Percentiles rank a stretch among this genome's conserved stretches.
Evolutionary conservation across 2,888 invertebrate species (phyloP).

Genomic region (Euphydryas editha): DNA sequence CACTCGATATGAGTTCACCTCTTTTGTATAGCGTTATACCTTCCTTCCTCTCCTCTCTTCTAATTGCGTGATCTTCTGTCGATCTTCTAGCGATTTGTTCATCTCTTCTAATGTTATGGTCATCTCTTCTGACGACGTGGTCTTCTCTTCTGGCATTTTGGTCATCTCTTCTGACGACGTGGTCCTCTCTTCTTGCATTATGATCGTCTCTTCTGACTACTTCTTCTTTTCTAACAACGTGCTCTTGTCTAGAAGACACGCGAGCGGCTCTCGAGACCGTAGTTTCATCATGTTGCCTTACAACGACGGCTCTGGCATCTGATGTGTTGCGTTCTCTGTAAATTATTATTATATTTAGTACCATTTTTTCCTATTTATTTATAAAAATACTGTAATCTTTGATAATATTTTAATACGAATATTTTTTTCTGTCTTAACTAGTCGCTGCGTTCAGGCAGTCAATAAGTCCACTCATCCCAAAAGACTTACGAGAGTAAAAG

Average conservation of each 20-base stretch:
- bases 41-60: slow-evolving; percentile 53
- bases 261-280: slow-evolving; percentile 82
- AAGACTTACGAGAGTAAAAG: too few species aligned
- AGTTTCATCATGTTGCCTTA: slow-evolving; percentile 75
- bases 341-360: slow-evolving; percentile 12
- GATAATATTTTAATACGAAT: too few species aligned
- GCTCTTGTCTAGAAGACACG: slow-evolving; percentile 53
- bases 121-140: slow-evolving; percentile 75
- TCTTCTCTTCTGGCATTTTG: slow-evolving; percentile 47
- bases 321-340: slow-evolving; percentile 81
- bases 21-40: slow-evolving; percentile 88
- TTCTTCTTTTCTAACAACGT: slow-evolving; percentile 22
- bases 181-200: slow-evolving; percentile 46
- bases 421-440: too few species aligned
- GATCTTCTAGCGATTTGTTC: slow-evolving; percentile 78
- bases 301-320: slow-evolving; percentile 69
- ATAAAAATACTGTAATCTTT: not conserved
- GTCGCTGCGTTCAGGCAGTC: too few species aligned
- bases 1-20: slow-evolving; percentile 91
- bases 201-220: slow-evolving; percentile 77
- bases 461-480: too few species aligned
- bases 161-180: slow-evolving; percentile 75
- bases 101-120: slow-evolving; percentile 45
- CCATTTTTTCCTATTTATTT: not conserved
- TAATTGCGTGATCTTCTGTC: slow-evolving; percentile 47